Percentiles rank a stretch among this genome's conserved stretches.
phyloP scores from a whole-genome alignment of 2,888 invertebrate genomes.

The Dioctria linearis region DNA sequence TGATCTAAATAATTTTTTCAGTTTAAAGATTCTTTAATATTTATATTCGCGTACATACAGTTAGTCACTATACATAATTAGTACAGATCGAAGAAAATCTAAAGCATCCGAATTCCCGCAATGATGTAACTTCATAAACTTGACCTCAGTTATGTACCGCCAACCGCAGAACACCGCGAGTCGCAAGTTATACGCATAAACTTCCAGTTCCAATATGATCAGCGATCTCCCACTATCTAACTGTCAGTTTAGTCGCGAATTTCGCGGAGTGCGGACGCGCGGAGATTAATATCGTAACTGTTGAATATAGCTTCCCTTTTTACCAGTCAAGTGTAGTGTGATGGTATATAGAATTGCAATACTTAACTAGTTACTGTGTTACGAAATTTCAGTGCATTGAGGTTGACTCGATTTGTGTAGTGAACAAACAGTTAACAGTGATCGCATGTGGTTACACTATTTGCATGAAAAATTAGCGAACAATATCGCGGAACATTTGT shows the following conservation, averaged over 20 bases:
- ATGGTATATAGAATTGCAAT: background rate
- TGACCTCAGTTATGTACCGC: conserved; percentile 56
- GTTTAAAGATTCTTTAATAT: too few species aligned
- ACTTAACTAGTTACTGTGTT: background rate
- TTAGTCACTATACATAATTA: too few species aligned
- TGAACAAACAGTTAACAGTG: background rate
- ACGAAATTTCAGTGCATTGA: conserved; percentile 14
- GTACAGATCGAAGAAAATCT: conserved; percentile 10
- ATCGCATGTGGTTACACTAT: background rate
- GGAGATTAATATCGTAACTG: conserved; percentile 20
- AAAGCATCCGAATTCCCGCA: conserved; percentile 35
- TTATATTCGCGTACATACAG: too few species aligned
- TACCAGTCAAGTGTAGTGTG: background rate
- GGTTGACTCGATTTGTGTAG: background rate
- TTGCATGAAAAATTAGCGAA: too few species aligned
- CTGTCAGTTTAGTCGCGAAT: conserved; percentile 58
- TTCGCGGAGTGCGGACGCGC: conserved; percentile 58
- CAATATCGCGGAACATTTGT: background rate
- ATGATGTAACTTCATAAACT: conserved; percentile 58
- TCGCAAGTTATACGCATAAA: conserved; percentile 17
- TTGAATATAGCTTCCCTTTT: background rate
- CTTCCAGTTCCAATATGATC: conserved; percentile 56
- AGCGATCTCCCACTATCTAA: conserved; percentile 57
- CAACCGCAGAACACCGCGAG: conserved; percentile 1
- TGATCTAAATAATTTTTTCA: conserved; percentile 13